These are phyloP conservation scores for Penaeus japonicus DNA, from an alignment of 1,140 invertebrate species.

Conservation along the genomic window DNA sequence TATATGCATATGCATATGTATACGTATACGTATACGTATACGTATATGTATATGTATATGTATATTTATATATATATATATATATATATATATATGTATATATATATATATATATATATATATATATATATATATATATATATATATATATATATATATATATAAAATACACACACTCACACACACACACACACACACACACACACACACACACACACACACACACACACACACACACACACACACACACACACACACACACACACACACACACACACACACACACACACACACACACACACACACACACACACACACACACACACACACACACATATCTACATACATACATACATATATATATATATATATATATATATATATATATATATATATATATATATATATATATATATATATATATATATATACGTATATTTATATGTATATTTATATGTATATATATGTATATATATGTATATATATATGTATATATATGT, in stretches of 20 bases:
- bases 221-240: background rate
- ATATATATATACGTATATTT: slow-evolving; percentile 4
- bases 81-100: background rate
- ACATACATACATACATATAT: background rate
- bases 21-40: background rate
- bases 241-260: background rate
- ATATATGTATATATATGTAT: background rate
- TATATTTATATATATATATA: too few relatives aligned
- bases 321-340: background rate
- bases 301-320: background rate
- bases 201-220: too few relatives aligned
- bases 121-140: background rate
- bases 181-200: too few relatives aligned
- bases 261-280: background rate
- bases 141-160: background rate
- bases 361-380: background rate
- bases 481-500: slow-evolving; percentile 6
- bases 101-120: background rate
- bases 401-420: slow-evolving; percentile 17
- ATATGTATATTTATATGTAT: slow-evolving; percentile 9
- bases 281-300: background rate
- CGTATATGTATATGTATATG: background rate
- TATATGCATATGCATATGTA: background rate
- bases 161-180: background rate
- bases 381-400: background rate